Conservation (phyloP, 1,140 invertebrate genomes). For the Manduca sexta region DNA sequence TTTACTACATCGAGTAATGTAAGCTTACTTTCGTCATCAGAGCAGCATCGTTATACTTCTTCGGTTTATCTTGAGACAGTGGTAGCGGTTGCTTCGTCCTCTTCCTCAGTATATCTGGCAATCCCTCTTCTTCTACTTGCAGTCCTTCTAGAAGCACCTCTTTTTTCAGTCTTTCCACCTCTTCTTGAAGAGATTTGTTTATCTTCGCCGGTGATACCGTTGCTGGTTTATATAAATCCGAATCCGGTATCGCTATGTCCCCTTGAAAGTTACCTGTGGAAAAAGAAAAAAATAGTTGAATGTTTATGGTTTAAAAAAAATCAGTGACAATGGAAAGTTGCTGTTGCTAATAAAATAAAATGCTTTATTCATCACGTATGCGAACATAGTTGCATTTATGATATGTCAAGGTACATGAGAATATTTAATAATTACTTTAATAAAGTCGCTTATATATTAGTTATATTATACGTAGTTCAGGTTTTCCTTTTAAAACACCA, state of each 20-base stretch:
- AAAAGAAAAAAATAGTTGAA: conserved; percentile 6
- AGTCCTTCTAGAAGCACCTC: conserved; percentile 85
- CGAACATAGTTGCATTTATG: too few relatives aligned
- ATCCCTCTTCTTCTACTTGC: conserved; percentile 86
- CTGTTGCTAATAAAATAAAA: too few relatives aligned
- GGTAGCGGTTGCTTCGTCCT: conserved; percentile 76
- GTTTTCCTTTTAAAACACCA: too few relatives aligned
- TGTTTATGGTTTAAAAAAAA: too few relatives aligned
- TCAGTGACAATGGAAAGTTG: too few relatives aligned
- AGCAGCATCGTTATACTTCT: conserved; percentile 73
- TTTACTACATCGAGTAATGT: too few relatives aligned
- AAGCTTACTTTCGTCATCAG: conserved; percentile 54
- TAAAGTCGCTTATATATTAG: too few relatives aligned
- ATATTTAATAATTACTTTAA: too few relatives aligned
- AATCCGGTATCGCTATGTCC: conserved; percentile 85
- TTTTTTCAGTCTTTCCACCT: conserved; percentile 84
- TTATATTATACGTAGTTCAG: too few relatives aligned
- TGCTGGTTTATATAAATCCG: conserved; percentile 68
- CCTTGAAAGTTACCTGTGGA: conserved; percentile 83
- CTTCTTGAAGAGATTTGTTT: conserved; percentile 80
- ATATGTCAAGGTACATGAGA: too few relatives aligned
- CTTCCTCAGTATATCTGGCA: conserved; percentile 80
- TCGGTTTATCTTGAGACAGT: conserved; percentile 58
- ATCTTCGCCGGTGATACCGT: conserved; percentile 66
- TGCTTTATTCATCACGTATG: too few relatives aligned